These are phyloP conservation scores for Syrista parreyssii DNA, from an alignment of 2,888 invertebrate genomes.

Conservation along the genomic window DNA sequence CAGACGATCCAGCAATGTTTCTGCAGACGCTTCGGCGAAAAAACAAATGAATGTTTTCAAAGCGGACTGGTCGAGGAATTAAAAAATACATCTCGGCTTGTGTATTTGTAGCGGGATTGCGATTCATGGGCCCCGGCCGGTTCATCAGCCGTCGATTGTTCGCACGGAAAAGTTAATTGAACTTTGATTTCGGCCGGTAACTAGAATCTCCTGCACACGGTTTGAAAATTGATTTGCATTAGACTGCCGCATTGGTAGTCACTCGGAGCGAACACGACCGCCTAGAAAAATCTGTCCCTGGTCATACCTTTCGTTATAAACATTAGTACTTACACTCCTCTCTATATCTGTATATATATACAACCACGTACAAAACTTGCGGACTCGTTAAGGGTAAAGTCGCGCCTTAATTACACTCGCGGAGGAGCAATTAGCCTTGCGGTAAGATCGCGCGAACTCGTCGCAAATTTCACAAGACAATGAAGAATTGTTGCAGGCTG, in stretches of 20 bases:
- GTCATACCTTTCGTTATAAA: neutral
- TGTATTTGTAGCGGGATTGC: constrained; percentile 15
- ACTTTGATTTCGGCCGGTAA: constrained; percentile 54
- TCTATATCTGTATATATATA: neutral
- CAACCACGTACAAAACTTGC: neutral
- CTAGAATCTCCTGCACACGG: constrained; percentile 37
- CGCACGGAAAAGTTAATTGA: constrained; percentile 55
- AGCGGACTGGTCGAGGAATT: constrained; percentile 19
- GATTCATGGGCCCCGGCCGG: constrained; percentile 42
- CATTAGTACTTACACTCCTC: neutral
- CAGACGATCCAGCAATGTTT: constrained; percentile 4
- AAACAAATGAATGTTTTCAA: constrained; percentile 37
- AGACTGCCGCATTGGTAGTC: constrained; percentile 28
- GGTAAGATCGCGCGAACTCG: constrained; percentile 14
- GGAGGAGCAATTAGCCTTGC: constrained; percentile 17
- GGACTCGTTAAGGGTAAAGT: neutral
- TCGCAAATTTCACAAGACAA: constrained; percentile 14
- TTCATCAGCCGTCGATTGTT: constrained; percentile 57
- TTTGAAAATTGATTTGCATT: constrained; percentile 49
- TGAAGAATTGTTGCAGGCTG: constrained; percentile 17
- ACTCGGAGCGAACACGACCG: neutral
- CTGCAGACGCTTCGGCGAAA: constrained; percentile 13
- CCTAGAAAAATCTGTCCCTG: neutral
- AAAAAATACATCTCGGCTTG: constrained; percentile 23
- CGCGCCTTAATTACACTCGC: neutral